Conservation (phyloP, 2,888 invertebrate genomes). For the Chironomus tentans region DNA sequence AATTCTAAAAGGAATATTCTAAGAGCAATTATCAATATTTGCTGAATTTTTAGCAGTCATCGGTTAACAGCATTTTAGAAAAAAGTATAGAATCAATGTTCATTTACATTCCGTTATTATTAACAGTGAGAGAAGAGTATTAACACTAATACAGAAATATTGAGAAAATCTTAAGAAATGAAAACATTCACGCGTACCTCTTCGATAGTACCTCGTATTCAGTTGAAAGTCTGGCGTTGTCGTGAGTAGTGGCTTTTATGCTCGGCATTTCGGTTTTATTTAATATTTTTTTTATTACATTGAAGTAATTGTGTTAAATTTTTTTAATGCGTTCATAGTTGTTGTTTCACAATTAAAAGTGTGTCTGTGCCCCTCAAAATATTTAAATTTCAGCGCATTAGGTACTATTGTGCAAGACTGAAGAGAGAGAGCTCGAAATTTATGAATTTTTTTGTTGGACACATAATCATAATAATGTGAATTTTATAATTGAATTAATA, state of each 20-base stretch:
- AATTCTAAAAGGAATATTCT: too few relatives aligned
- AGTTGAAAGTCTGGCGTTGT: conserved; percentile 15
- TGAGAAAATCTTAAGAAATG: conserved; percentile 2
- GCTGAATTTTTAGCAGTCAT: too few relatives aligned
- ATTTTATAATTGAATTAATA: neutral
- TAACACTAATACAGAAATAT: neutral
- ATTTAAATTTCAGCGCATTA: conserved; percentile 5
- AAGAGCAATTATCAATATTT: too few relatives aligned
- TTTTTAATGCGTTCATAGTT: neutral
- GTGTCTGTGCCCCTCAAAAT: conserved; percentile 8
- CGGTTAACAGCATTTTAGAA: too few relatives aligned
- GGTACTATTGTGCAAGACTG: neutral
- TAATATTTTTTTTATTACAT: neutral
- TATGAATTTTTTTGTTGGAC: neutral
- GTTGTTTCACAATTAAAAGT: neutral
- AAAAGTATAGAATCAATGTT: too few relatives aligned
- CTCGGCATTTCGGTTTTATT: neutral
- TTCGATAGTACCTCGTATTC: neutral
- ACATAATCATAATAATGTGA: neutral
- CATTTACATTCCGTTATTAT: too few relatives aligned
- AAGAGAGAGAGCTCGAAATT: neutral
- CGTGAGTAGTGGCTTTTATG: conserved; percentile 3
- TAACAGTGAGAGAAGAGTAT: neutral
- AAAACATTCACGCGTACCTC: neutral
- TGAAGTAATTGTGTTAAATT: neutral